Base-by-base conservation (phyloP, 2,888 invertebrate genomes). In the Aporophyla lueneburgensis region DNA sequence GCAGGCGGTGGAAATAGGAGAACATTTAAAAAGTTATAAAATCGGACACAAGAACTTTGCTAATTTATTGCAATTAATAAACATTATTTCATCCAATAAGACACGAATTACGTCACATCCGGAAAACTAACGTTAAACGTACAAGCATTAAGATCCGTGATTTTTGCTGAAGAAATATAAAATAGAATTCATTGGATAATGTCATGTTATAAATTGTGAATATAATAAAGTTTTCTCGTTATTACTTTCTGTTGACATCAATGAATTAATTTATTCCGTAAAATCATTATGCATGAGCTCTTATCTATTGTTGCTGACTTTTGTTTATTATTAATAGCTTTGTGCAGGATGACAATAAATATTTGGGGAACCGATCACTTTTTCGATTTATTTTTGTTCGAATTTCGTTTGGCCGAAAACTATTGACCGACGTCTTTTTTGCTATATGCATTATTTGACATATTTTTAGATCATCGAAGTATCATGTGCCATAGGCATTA, bases 51-150 rank as follows among this genome's bases (percentile, higher is more conserved):
- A 76, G 5, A n/a, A 33, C 12, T 51, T 59, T 40, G 2, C 16
- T 73, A 16, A 58, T 77, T 27, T 14, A 67, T 78, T 61, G n/a
- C 33, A 21, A 43, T 14, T 49, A 77, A 56, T 65, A 63, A 78
- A 66, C 27, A 58, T 51, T n/a, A 58, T 66, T 51, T 65, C 27
- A 65, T 14, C 6, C 19, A 58, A 19, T 40, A 63, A 6, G 14
- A 1, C 40, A 75, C 21, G 24, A 46, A 19, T 12, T 51, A 56
- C 27, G 12, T 65, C 51, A 76, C 19, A 65, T 77, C 58, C 51
- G 7, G 43, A 24, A 59, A 78, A 14, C 33, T 21, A 21, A 74
- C 43, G 14, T 59, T 51, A n/a, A 14, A 7, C 43, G 16, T 54
- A 76, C 16, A 49, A 63, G 27, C 62, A 46, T 75, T 53, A 49